phyloP scores from a whole-genome alignment of 2,113 vertebrate genomes.

The Rattus rattus region DNA sequence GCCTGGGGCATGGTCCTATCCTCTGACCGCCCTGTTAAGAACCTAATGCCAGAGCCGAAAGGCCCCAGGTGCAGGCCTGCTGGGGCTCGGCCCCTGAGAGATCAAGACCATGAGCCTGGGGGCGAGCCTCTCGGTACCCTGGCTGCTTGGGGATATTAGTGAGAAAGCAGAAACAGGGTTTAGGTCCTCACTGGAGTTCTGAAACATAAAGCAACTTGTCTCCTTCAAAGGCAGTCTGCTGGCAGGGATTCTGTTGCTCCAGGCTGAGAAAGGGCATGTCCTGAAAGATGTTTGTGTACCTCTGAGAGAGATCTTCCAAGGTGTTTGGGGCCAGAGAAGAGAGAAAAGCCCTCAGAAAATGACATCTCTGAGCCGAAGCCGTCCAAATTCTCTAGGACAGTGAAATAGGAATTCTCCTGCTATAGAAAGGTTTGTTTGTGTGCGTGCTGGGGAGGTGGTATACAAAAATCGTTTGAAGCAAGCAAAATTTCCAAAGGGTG shows the following conservation, averaged over 20 bases:
- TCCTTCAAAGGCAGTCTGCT: neutral
- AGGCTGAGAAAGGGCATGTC: neutral
- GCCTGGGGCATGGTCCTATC: neutral
- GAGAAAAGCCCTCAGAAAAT: neutral
- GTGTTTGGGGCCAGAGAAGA: neutral
- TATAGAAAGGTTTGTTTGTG: neutral
- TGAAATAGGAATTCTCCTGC: neutral
- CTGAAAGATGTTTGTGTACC: neutral
- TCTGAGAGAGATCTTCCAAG: neutral
- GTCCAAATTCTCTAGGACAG: neutral
- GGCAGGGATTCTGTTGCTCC: neutral
- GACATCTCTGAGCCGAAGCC: neutral
- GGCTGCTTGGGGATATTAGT: neutral
- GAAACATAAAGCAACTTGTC: neutral
- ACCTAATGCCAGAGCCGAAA: neutral
- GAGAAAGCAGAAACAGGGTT: neutral
- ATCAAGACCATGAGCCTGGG: neutral
- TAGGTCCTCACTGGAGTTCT: neutral
- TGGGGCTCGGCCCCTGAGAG: neutral
- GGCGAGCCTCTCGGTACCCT: neutral
- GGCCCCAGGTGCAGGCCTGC: neutral
- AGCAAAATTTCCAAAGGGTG: neutral
- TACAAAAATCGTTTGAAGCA: neutral
- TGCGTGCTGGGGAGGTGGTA: neutral
- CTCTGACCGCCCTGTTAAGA: constrained; percentile 17